Base-by-base conservation (phyloP, 1,140 invertebrate genomes). In the Heterodera carotae region DNA sequence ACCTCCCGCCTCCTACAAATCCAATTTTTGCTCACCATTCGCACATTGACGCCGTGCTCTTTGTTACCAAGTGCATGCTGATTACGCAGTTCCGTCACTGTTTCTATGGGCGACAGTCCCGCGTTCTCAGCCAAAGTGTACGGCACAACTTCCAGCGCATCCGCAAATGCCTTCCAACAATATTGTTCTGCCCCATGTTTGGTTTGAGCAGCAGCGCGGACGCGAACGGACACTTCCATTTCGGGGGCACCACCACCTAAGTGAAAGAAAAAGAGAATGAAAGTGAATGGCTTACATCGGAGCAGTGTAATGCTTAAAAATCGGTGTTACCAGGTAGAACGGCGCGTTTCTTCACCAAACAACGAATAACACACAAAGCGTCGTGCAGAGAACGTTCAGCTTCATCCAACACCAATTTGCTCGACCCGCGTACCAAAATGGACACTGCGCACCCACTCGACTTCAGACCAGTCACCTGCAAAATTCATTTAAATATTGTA, bases 121-220 rank as follows among this genome's bases (percentile, higher is more conserved):
- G 97, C 96, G 89, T 99, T 99, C 90, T 99, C 97, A n/a, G 97
- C 95, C 71, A 99, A 90, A 3, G 97, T 99, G 69, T 93, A 96
- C 2, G 97, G 97, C 87, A 99, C 94, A 4, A 99, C 92, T 90
- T 98, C 96, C 31, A 99, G 89, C 1, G 97, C 95, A 88, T 97
- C 93, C 10, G 96, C 95, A 90, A 94, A 99, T 1, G 94, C 95
- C 76, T 80, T 84, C 87, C 86, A 92, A 86, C 96, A 98, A 88
- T 98, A 98, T 68, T 96, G 93, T 88, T 97, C 93, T 62, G 96
- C 92, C 68, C 96, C 97, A 56, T 92, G 91, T 2, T 97, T 91
- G 0, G 92, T 92, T 81, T 95, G 92, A 0, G 95, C 92, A 78
- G 92, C 91, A 18, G 93, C 91, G 34, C 92, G 92, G n/a, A 99